These are phyloP conservation scores for Papilio polytes DNA, from an alignment of 1,140 invertebrate species.

Conservation along the genomic window DNA sequence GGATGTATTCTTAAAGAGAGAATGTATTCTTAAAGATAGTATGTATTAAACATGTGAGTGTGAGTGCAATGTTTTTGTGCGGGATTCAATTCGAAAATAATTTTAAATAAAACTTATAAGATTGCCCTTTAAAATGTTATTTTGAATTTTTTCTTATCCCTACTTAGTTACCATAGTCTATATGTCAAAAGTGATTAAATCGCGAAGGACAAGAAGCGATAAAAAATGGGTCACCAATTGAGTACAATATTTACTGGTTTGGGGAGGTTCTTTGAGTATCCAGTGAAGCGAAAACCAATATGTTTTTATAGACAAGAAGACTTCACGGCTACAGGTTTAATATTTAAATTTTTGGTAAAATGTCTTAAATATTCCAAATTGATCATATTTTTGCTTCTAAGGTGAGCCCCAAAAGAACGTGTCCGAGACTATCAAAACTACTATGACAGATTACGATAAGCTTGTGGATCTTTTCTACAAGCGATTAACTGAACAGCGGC, in stretches of 20 bases:
- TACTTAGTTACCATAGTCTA: background rate
- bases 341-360: background rate
- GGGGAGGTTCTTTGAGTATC: slow-evolving; percentile 81
- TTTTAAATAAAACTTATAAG: background rate
- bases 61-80: background rate
- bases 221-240: slow-evolving; percentile 67
- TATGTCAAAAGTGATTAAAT: slow-evolving; percentile 13
- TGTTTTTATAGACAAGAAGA: slow-evolving; percentile 84
- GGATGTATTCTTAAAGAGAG: background rate
- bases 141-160: background rate
- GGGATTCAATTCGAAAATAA: background rate
- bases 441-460: slow-evolving; percentile 81
- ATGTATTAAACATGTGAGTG: background rate
- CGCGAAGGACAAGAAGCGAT: background rate
- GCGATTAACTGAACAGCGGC: slow-evolving; percentile 74
- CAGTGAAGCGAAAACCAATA: slow-evolving; percentile 84
- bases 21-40: too few relatives aligned
- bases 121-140: background rate
- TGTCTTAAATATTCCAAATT: background rate
- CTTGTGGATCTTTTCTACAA: slow-evolving; percentile 81
- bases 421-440: slow-evolving; percentile 56
- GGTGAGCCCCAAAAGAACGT: slow-evolving; percentile 75
- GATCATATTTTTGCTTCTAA: slow-evolving; percentile 39
- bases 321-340: slow-evolving; percentile 80
- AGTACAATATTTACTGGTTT: slow-evolving; percentile 66